Base-by-base conservation (phyloP, 92 coral and sea anemone genomes). In the Metridium senile region DNA sequence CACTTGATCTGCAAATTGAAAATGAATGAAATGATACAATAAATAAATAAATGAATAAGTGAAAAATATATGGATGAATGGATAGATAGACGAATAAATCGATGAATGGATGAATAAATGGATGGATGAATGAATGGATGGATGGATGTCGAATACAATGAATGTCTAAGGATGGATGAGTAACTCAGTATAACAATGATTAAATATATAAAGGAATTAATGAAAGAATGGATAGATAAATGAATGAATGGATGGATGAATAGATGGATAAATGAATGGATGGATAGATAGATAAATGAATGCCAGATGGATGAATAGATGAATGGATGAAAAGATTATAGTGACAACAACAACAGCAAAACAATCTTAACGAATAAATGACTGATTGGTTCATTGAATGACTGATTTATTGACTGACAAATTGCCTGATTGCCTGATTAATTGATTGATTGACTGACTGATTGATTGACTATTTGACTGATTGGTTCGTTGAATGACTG, bases 1-100 rank as follows among this genome's bases (percentile, higher is more conserved):
- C 28, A 71, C 71, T 25, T 66, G 63, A 78, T 88, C 97, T 91
- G 73, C 58, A 39, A 39, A 49, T 39, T 19, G 9, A 39, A 13
- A 6, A 39, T 39, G 49, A 4, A 39, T 39, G 49, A 39, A 39
- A 4, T 6, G 13, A 39, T 39, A 13, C 43, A 13, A 39, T 6
- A 13, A 13, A 39, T n/a, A n/a, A n/a, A n/a, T n/a, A n/a, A n/a
- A n/a, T n/a, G n/a, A n/a, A n/a, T n/a, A n/a, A n/a, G n/a, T n/a
- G n/a, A 49, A 70, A 27, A 13, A 39, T 39, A 13, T 13, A 39
- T 39, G 49, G 6, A 39, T 39, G 49, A 39, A 39, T 39, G 49
- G 13, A 39, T 39, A 13, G 49, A 39, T 6, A 13, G 49, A 39
- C 13, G 8, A 39, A 39, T 39, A 39, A 39, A n/a, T n/a, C n/a